Percentiles rank a stretch among this genome's conserved stretches.
These are phyloP conservation scores for Parauchenoglanis punctatus DNA, from an alignment of 2,797 vertebrate genomes.

Conservation along the genomic window DNA sequence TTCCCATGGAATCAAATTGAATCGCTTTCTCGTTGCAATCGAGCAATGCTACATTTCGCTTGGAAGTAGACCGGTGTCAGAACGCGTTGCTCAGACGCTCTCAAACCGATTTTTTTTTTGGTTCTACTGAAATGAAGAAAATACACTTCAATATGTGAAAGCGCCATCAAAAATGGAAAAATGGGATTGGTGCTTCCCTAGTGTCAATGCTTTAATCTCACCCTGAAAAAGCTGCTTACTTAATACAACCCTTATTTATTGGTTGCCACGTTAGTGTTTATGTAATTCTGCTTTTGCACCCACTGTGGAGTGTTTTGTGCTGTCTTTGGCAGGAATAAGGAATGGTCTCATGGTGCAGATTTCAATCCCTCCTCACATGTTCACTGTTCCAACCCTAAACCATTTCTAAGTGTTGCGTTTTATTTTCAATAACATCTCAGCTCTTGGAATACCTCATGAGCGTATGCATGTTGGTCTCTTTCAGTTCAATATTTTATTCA, in stretches of 20 bases:
- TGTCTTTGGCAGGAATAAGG: not conserved
- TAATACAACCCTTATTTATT: not conserved
- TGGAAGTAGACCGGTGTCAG: not conserved
- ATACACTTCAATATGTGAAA: not conserved
- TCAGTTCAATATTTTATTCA: not conserved
- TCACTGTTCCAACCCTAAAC: not conserved
- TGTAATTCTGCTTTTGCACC: conserved; percentile 15
- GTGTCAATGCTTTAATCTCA: not conserved
- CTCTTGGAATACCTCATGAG: not conserved
- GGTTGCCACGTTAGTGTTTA: conserved; percentile 13
- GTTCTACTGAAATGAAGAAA: too few relatives aligned
- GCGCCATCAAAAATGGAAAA: not conserved
- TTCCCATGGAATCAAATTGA: not conserved
- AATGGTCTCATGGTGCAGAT: not conserved
- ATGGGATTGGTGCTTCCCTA: not conserved
- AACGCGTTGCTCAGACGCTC: not conserved
- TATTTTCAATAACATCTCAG: not conserved
- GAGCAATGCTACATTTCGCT: not conserved
- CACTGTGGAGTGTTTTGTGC: not conserved
- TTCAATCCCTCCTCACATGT: not conserved
- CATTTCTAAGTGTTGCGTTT: not conserved
- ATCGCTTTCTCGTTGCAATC: not conserved
- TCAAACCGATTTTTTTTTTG: too few relatives aligned
- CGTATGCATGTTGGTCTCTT: conserved; percentile 8
- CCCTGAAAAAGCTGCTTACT: not conserved